These are phyloP conservation scores for Diarsia mendica DNA, from an alignment of 2,888 invertebrate species.

Conservation along the genomic window DNA sequence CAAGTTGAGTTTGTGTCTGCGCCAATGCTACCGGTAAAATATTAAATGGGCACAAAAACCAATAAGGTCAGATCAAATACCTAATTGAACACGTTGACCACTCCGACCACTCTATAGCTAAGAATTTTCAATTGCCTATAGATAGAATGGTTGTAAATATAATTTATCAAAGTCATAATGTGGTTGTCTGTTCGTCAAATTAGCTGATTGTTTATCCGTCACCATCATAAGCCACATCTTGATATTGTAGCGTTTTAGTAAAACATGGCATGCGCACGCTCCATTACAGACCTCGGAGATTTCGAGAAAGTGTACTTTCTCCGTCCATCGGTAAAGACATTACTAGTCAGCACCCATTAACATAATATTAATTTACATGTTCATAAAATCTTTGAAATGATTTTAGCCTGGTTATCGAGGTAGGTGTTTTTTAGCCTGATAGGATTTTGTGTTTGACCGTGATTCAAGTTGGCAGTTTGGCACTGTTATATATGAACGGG, in stretches of 20 bases:
- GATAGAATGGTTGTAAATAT: neutral
- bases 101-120: neutral
- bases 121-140: neutral
- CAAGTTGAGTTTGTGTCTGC: constrained; percentile 21
- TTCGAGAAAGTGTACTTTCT: constrained; percentile 86
- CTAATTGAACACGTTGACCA: constrained; percentile 1
- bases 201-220: constrained; percentile 6
- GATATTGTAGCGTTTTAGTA: constrained; percentile 53
- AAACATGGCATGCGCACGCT: constrained; percentile 63
- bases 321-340: constrained; percentile 69
- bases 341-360: constrained; percentile 54
- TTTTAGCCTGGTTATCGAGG: constrained; percentile 37
- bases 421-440: constrained; percentile 9
- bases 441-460: constrained; percentile 48
- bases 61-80: constrained; percentile 43
- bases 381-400: constrained; percentile 40
- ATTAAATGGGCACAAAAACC: constrained; percentile 44
- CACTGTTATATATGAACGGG: constrained; percentile 33
- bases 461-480: constrained; percentile 41
- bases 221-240: constrained; percentile 25
- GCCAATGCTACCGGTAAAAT: constrained; percentile 34
- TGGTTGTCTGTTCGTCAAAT: constrained; percentile 8
- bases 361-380: constrained; percentile 57
- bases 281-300: constrained; percentile 74
- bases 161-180: constrained; percentile 3